Conservation (phyloP, 2,797 vertebrate genomes). For the Gouania willdenowi region DNA sequence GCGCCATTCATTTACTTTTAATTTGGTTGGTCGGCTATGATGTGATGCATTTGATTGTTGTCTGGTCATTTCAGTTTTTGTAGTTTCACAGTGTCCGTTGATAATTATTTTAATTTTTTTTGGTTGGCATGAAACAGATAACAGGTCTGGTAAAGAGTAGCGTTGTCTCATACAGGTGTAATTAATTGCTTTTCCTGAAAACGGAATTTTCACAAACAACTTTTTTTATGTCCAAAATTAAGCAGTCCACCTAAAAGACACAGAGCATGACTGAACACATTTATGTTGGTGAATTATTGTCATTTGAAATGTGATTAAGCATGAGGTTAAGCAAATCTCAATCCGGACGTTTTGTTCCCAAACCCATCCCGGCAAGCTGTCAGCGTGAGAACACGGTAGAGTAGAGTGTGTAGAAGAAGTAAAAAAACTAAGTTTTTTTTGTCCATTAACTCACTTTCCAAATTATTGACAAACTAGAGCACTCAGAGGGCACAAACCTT, state of each 20-base stretch:
- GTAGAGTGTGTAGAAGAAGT: constrained; percentile 19
- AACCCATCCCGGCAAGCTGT: constrained; percentile 32
- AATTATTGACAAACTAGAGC: too few species aligned
- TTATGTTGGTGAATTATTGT: constrained; percentile 52
- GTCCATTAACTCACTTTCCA: constrained; percentile 31
- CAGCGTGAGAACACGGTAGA: constrained; percentile 24
- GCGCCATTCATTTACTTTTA: too few species aligned
- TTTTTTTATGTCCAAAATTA: constrained; percentile 31
- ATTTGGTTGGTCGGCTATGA: too few species aligned
- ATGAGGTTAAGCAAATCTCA: constrained; percentile 57
- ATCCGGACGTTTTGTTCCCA: constrained; percentile 55
- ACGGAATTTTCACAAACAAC: constrained; percentile 54
- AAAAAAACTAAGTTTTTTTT: constrained; percentile 39
- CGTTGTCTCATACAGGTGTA: constrained; percentile 54
- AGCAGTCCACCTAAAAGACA: constrained; percentile 42
- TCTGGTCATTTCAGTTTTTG: too few species aligned
- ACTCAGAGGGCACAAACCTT: too few species aligned
- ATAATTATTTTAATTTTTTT: too few species aligned
- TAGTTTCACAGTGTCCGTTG: too few species aligned
- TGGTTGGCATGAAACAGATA: too few species aligned
- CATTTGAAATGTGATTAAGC: constrained; percentile 63
- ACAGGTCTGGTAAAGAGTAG: constrained; percentile 45
- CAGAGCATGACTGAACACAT: constrained; percentile 57
- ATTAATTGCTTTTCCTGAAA: constrained; percentile 56
- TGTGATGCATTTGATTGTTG: too few species aligned